phyloP scores from a whole-genome alignment of 2,113 vertebrate species.

The Scytalopus superciliaris region DNA sequence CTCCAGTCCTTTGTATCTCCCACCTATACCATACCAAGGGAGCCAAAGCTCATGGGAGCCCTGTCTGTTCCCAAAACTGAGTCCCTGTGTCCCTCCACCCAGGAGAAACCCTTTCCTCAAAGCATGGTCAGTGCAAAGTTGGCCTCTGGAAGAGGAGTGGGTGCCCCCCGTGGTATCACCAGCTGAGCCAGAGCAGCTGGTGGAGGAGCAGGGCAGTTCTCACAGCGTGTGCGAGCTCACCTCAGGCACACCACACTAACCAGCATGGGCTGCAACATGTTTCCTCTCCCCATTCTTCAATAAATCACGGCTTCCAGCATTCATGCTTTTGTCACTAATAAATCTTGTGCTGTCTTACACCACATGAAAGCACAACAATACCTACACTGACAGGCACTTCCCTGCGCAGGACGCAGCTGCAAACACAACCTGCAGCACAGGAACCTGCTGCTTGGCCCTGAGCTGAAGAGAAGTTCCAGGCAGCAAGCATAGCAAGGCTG shows the following conservation, averaged over 20 bases:
- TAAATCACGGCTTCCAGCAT: slow-evolving; percentile 40
- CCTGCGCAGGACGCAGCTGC: slow-evolving; percentile 8
- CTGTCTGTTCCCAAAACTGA: neutral
- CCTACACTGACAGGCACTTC: neutral
- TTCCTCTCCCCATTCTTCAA: slow-evolving; percentile 9
- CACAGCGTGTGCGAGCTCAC: neutral
- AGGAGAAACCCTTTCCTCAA: neutral
- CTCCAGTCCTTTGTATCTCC: neutral
- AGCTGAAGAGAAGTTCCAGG: neutral
- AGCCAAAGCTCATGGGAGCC: neutral
- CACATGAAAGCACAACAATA: slow-evolving; percentile 49
- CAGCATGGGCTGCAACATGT: slow-evolving; percentile 17
- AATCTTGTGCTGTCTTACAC: slow-evolving; percentile 37
- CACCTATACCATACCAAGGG: neutral
- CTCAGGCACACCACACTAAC: neutral
- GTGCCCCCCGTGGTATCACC: fast-evolving
- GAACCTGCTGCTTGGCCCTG: neutral
- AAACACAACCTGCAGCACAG: slow-evolving; percentile 11
- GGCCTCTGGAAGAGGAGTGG: neutral
- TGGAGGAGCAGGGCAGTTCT: neutral
- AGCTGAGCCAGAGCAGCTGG: neutral
- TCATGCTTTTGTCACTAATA: slow-evolving; percentile 36
- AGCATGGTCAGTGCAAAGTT: neutral
- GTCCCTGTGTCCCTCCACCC: neutral
- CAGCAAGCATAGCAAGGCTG: fast-evolving